phyloP scores from a whole-genome alignment of 1,140 invertebrate species.

The Diabrotica virgifera region DNA sequence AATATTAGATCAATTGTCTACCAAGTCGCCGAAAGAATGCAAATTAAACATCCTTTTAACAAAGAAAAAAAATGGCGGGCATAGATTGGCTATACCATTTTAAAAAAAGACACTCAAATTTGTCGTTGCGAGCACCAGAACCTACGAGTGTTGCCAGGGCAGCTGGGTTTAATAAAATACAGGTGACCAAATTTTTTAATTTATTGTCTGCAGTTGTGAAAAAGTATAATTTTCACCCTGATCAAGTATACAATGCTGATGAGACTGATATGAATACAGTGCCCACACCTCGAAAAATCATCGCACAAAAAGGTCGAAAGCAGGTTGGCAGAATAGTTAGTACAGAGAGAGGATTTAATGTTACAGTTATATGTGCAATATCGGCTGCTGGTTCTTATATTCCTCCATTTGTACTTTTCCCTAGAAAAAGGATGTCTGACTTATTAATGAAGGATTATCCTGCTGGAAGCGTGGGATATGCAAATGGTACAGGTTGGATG shows the following conservation, averaged over 20 bases:
- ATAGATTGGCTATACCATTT: slow-evolving; percentile 26
- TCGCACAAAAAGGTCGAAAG: slow-evolving; percentile 47
- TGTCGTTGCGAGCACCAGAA: slow-evolving; percentile 34
- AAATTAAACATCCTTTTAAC: too few species aligned
- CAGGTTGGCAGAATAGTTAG: too few species aligned
- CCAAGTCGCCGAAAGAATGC: too few species aligned
- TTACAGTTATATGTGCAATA: too few species aligned
- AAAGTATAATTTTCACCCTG: slow-evolving; percentile 12
- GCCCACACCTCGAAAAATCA: slow-evolving; percentile 42
- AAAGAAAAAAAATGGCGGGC: slow-evolving; percentile 29
- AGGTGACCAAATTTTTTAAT: slow-evolving; percentile 32
- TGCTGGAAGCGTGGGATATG: slow-evolving; percentile 9
- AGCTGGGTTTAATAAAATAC: slow-evolving; percentile 39
- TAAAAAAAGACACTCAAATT: slow-evolving; percentile 28
- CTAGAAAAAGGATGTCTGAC: slow-evolving; percentile 10
- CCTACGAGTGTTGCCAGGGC: slow-evolving; percentile 38
- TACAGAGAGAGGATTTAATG: too few species aligned
- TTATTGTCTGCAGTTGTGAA: background rate
- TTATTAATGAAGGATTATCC: slow-evolving; percentile 11
- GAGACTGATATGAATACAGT: slow-evolving; percentile 50
- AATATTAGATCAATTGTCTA: too few species aligned
- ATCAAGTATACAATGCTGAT: slow-evolving; percentile 49
- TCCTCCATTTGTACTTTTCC: slow-evolving; percentile 11
- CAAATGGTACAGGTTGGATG: slow-evolving; percentile 23
- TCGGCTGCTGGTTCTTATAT: slow-evolving; percentile 15